Evolutionary conservation across 2,888 invertebrate species (phyloP), one percentile per base, ranked within the genome.

Genomic region (Tinea semifulvella): DNA sequence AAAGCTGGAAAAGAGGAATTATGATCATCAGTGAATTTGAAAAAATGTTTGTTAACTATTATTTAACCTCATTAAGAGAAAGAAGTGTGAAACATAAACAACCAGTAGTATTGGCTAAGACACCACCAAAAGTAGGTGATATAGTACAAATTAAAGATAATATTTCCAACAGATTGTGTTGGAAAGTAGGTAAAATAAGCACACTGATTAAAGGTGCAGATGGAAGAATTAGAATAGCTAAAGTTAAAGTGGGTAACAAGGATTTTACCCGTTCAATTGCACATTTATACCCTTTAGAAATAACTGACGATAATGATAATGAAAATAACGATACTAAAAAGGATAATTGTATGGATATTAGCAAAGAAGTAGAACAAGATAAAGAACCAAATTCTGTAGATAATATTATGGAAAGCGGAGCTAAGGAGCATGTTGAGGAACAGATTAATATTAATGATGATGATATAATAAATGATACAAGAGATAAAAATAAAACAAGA

Each of bases 91-190:
- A 35, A 0, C 40, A 17, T 11, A 45, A 45, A 18, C 25, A 47
- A 16, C 40, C 46, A 1, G 25, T 46, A 42, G 18, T 44, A 1
- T 40, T 3, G 7, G 19, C 39, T 11, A 16, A 44, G 1, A 2
- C 2, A 13, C 13, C 1, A 10, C 49, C 45, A 6, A 36, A 26
- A 2, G 17, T 31, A 16, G 47, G 47, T 5, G 28, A 49, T 2
- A 18, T 45, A 2, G 46, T 48, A 2, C 46, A 46, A 19, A 46
- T 48, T 18, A 48, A 46, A 42, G 46, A 36, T 11, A 46, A 46
- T 13, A 17, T 14, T 16, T 38, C 42, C 13, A 42, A 46, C 4
- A 5, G 46, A 18, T 11, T 11, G 10, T 17, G 26, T 8, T 47
- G 39, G 43, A 28, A 38, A 42, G 47, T 47, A 1, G 47, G 45